These are phyloP conservation scores for Cervus canadensis DNA, from an alignment of 2,113 vertebrate species.

Conservation along the genomic window DNA sequence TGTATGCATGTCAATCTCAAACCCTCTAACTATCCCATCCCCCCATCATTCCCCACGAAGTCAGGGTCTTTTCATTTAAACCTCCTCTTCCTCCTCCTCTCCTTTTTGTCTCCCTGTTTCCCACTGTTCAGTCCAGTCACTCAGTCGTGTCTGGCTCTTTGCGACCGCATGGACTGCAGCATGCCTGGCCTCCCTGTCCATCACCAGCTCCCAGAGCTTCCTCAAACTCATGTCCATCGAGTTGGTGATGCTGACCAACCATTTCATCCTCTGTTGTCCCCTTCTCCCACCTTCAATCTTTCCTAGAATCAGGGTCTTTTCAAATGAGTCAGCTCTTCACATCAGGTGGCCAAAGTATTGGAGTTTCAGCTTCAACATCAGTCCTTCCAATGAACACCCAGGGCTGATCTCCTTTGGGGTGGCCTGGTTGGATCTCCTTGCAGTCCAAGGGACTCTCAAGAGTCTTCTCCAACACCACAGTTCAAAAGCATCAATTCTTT, in stretches of 20 bases:
- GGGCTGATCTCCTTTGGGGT: neutral
- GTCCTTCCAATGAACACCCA: neutral
- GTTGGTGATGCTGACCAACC: neutral
- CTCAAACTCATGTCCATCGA: neutral
- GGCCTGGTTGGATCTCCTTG: neutral
- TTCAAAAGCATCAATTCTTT: neutral
- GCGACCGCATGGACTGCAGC: rapidly evolving
- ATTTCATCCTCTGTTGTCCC: neutral
- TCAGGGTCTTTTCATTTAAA: neutral
- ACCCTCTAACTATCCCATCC: neutral
- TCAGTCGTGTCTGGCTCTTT: neutral
- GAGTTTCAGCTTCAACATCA: neutral
- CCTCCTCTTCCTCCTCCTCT: neutral
- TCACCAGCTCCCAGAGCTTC: neutral
- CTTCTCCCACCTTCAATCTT: neutral
- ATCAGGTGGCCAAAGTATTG: neutral
- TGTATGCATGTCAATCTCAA: neutral
- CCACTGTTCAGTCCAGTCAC: neutral
- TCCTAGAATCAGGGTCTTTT: neutral
- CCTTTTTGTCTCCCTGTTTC: neutral
- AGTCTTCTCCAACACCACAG: neutral
- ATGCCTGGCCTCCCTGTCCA: neutral
- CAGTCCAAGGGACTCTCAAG: neutral
- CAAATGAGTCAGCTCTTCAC: neutral
- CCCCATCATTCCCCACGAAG: neutral